These are phyloP conservation scores for Virgularia gustaviana DNA, from an alignment of 92 coral and sea anemone genomes.

Conservation along the genomic window DNA sequence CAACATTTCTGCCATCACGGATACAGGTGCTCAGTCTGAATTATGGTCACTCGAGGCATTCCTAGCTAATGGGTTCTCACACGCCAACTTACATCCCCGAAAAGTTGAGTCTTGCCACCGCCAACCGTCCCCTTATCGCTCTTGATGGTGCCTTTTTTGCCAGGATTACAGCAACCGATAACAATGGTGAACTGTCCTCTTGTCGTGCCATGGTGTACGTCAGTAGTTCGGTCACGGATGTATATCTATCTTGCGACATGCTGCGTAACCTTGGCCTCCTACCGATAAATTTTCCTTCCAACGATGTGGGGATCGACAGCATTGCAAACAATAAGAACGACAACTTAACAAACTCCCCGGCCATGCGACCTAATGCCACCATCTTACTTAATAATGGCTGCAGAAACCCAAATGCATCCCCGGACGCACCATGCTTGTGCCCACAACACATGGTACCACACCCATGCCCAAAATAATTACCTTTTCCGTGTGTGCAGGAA, in stretches of 20 bases:
- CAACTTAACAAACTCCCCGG: background rate
- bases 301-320: background rate
- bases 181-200: background rate
- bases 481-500: conserved; percentile 54
- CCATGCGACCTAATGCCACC: background rate
- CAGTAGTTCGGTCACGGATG: conserved; percentile 1
- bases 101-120: background rate
- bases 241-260: background rate
- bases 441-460: conserved; percentile 50
- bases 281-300: background rate
- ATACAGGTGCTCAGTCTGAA: conserved; percentile 7
- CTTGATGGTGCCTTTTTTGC: conserved; percentile 6
- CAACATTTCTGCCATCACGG: conserved; percentile 2
- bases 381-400: conserved; percentile 9
- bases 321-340: background rate
- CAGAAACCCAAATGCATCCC: background rate
- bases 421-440: conserved; percentile 40
- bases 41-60: background rate
- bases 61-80: conserved; percentile 5
- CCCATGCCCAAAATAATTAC: conserved; percentile 50
- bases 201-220: conserved; percentile 7
- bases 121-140: conserved; percentile 13
- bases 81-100: conserved; percentile 3
- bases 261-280: conserved; percentile 15
- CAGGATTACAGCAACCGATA: background rate